Conservation (phyloP, 2,797 vertebrate species). For the Alfaro cultratus region DNA sequence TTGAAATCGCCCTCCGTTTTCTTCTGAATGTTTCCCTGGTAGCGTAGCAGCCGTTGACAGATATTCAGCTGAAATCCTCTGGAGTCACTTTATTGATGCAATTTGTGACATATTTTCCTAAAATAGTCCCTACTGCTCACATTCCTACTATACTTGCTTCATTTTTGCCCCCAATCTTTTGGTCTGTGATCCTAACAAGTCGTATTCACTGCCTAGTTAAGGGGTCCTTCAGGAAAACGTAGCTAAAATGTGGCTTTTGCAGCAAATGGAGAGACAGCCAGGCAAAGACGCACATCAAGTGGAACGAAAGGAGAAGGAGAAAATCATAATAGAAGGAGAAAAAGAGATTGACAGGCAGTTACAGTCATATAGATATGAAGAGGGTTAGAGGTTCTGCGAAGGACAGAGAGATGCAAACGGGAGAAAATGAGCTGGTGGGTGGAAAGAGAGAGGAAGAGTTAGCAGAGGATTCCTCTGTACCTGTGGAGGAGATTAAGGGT, state of each 20-base stretch:
- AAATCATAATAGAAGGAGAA: slow-evolving; percentile 25
- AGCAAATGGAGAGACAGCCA: slow-evolving; percentile 23
- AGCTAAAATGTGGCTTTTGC: slow-evolving; percentile 8
- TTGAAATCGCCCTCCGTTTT: not conserved
- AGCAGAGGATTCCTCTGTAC: slow-evolving; percentile 59
- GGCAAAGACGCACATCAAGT: slow-evolving; percentile 17
- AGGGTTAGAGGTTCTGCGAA: slow-evolving; percentile 25
- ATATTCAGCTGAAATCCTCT: slow-evolving; percentile 25
- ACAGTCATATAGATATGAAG: slow-evolving; percentile 23
- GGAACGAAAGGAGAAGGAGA: slow-evolving; percentile 12
- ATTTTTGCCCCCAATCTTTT: not conserved
- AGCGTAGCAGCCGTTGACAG: not conserved
- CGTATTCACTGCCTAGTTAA: slow-evolving; percentile 26
- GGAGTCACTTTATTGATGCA: slow-evolving; percentile 25
- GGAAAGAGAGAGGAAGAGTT: slow-evolving; percentile 35
- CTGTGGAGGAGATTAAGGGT: slow-evolving; percentile 76
- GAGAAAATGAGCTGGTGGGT: slow-evolving; percentile 46
- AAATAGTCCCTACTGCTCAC: slow-evolving; percentile 12
- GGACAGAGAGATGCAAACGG: slow-evolving; percentile 47
- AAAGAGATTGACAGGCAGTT: slow-evolving; percentile 33
- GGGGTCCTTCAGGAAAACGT: slow-evolving; percentile 16
- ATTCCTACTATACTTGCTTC: not conserved
- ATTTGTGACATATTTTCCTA: slow-evolving; percentile 15
- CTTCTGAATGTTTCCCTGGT: slow-evolving; percentile 14
- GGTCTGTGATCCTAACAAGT: slow-evolving; percentile 31